Conservation (phyloP, 2,888 invertebrate genomes). For the Steinernema hermaphroditum region DNA sequence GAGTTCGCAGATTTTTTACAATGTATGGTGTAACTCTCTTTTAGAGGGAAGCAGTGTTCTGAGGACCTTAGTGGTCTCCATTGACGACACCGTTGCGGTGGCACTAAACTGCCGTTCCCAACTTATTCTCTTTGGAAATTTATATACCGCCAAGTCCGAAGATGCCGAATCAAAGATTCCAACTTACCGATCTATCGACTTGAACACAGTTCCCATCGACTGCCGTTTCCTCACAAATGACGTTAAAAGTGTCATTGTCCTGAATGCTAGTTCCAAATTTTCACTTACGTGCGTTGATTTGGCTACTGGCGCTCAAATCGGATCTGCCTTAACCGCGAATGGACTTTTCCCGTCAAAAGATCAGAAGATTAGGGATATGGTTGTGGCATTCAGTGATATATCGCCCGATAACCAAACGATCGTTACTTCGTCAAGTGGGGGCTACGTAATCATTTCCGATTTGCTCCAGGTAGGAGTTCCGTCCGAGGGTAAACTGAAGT, state of each 20-base stretch:
- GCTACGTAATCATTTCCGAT: background rate
- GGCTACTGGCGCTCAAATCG: background rate
- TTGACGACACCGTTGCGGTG: background rate
- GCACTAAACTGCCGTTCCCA: conserved; percentile 18
- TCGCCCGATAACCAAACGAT: background rate
- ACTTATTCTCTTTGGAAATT: background rate
- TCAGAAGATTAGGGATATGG: background rate
- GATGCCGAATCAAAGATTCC: too few relatives aligned
- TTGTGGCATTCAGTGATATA: background rate
- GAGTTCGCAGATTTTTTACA: too few relatives aligned
- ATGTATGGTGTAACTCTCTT: background rate
- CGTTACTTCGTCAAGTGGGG: background rate
- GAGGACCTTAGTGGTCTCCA: background rate
- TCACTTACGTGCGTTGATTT: conserved; percentile 5
- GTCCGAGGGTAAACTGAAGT: background rate
- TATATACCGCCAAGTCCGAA: background rate
- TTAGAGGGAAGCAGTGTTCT: conserved; percentile 10
- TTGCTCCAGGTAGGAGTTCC: background rate
- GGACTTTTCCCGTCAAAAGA: background rate
- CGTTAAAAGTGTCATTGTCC: background rate
- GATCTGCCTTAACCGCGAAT: background rate
- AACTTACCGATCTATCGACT: background rate
- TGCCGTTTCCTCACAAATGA: conserved; percentile 5
- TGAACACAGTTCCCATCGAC: background rate
- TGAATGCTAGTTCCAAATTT: background rate